These are phyloP conservation scores for Anguilla marmorata DNA, from an alignment of 2,797 vertebrate species.

Conservation along the genomic window DNA sequence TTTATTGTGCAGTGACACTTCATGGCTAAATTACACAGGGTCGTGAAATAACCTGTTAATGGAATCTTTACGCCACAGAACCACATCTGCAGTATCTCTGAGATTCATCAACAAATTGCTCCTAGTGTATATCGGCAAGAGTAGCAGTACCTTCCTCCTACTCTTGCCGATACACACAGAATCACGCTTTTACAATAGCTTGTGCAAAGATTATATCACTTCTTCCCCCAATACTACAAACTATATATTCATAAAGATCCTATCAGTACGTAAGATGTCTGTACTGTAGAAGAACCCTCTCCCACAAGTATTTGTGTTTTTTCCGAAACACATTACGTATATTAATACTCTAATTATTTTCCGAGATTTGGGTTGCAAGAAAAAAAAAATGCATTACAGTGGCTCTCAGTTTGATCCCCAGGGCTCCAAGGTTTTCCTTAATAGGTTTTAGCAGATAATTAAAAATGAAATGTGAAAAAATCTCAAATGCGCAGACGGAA, in stretches of 20 bases:
- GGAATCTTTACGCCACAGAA: slow-evolving; percentile 50
- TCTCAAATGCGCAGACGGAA: not conserved
- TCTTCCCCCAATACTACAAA: slow-evolving; percentile 45
- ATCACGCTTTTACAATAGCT: slow-evolving; percentile 64
- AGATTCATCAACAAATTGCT: slow-evolving; percentile 62
- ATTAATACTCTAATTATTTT: not conserved
- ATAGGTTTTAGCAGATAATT: not conserved
- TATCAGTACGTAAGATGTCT: slow-evolving; percentile 37
- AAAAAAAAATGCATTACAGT: not conserved
- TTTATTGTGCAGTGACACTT: not conserved
- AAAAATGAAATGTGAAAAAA: not conserved
- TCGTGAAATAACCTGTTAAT: slow-evolving; percentile 50
- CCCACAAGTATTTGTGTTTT: slow-evolving; percentile 13
- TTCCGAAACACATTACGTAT: not conserved
- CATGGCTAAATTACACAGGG: not conserved
- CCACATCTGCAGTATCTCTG: slow-evolving; percentile 53
- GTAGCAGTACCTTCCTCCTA: slow-evolving; percentile 55
- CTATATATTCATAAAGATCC: slow-evolving; percentile 56
- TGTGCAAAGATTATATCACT: slow-evolving; percentile 62
- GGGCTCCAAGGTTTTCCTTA: not conserved
- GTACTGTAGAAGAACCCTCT: slow-evolving; percentile 32
- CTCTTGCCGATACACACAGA: slow-evolving; percentile 33
- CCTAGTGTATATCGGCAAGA: slow-evolving; percentile 41
- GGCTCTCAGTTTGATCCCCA: not conserved
- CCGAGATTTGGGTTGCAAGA: not conserved